A percentile compares a stretch with the other conserved stretches of the same genome.
Conservation (phyloP, 2,888 invertebrate genomes). For the Pseudeuparius sepicola region DNA sequence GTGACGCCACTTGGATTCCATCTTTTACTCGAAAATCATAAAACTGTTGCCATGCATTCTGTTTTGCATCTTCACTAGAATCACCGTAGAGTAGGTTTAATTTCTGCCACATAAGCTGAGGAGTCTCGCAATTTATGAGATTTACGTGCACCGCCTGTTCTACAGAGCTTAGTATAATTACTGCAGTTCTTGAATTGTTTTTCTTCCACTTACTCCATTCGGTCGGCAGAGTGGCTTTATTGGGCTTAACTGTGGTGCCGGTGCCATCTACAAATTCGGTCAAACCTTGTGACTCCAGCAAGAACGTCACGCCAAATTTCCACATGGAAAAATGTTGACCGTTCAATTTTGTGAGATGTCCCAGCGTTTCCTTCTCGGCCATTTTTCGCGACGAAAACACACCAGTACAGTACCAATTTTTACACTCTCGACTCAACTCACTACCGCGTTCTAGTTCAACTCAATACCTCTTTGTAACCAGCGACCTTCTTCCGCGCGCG, state of each 20-base stretch:
- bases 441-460: no score
- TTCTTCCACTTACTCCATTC: slow-evolving; percentile 10
- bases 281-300: slow-evolving; percentile 11
- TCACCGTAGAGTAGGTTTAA: no score
- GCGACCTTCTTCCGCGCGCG: no score
- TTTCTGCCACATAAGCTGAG: no score
- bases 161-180: slow-evolving; percentile 12
- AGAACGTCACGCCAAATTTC: slow-evolving; percentile 14
- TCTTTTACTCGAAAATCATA: slow-evolving; percentile 13
- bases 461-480: no score
- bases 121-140: no score
- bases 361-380: no score
- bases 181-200: slow-evolving; percentile 10
- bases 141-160: no score
- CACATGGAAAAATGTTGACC: slow-evolving; percentile 13
- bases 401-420: no score
- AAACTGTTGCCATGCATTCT: slow-evolving; percentile 23
- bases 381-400: no score
- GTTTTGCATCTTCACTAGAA: slow-evolving; percentile 24
- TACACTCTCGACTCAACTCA: no score
- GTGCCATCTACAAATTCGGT: slow-evolving; percentile 10
- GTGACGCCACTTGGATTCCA: slow-evolving; percentile 16
- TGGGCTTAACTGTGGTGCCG: slow-evolving; percentile 12
- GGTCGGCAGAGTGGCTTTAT: slow-evolving; percentile 4
- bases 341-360: slow-evolving; percentile 13